phyloP scores from a whole-genome alignment of 2,888 invertebrate genomes.

The Tipula vernalis region DNA sequence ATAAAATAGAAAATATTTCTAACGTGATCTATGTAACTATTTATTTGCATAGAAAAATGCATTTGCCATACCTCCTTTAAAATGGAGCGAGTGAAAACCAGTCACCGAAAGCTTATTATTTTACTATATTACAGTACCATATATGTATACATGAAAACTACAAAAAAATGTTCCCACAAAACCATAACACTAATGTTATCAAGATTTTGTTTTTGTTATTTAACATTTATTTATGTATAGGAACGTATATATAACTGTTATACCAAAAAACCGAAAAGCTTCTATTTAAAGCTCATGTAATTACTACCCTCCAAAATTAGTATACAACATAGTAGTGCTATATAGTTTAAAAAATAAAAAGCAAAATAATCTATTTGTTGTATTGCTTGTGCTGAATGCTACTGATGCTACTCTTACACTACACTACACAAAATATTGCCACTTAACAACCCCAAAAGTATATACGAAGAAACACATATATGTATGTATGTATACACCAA shows the following conservation, averaged over 20 bases:
- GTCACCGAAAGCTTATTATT: no score
- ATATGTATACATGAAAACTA: no score
- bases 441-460: neutral
- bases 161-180: neutral
- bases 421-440: neutral
- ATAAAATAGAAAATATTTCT: no score
- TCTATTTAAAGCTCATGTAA: neutral
- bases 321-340: neutral
- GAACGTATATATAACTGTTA: neutral
- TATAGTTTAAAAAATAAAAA: neutral
- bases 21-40: no score
- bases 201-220: neutral
- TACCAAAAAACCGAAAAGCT: neutral
- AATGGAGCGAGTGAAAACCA: no score
- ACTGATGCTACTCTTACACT: neutral
- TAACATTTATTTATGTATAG: neutral
- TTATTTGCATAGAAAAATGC: no score
- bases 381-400: neutral
- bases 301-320: neutral
- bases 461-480: neutral
- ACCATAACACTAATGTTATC: neutral
- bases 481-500: neutral
- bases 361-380: neutral
- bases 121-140: no score
- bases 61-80: no score